Evolutionary conservation across 1,140 invertebrate genomes (phyloP).

Genomic region (Magallana ariakensis): DNA sequence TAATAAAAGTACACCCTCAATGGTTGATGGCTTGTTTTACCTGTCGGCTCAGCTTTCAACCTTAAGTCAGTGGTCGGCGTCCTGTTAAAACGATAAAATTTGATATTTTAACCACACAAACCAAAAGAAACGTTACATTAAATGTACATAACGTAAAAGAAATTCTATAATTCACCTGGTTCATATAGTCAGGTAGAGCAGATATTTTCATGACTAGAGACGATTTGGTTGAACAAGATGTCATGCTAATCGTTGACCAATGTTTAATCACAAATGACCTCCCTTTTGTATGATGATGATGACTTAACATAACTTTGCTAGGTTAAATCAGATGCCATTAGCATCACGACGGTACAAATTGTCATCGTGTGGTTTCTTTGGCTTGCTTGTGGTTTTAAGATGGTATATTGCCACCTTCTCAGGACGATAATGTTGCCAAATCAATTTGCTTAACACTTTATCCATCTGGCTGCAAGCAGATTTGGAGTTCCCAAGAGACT

Average conservation of each 20-base stretch:
- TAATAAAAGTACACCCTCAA: constrained; percentile 10
- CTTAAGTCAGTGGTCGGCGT: neutral
- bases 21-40: neutral
- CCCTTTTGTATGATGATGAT: neutral
- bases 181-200: neutral
- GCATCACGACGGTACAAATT: constrained; percentile 15
- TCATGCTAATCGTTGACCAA: constrained; percentile 18
- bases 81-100: constrained; percentile 10
- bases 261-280: constrained; percentile 18
- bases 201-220: constrained; percentile 6
- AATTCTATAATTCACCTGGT: constrained; percentile 6
- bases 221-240: neutral
- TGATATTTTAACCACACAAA: constrained; percentile 25
- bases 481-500: constrained; percentile 40
- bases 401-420: constrained; percentile 42
- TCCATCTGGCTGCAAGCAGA: constrained; percentile 36
- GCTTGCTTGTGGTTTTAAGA: constrained; percentile 27
- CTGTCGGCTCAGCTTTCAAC: neutral
- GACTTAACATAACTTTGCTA: constrained; percentile 23
- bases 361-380: constrained; percentile 12
- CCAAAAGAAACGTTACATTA: neutral
- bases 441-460: constrained; percentile 42
- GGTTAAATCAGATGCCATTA: constrained; percentile 24
- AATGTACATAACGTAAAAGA: neutral
- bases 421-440: constrained; percentile 38